Percentiles rank a stretch among this genome's conserved stretches.
Conservation (phyloP, 2,797 vertebrate species). For the Danio tinwini region DNA sequence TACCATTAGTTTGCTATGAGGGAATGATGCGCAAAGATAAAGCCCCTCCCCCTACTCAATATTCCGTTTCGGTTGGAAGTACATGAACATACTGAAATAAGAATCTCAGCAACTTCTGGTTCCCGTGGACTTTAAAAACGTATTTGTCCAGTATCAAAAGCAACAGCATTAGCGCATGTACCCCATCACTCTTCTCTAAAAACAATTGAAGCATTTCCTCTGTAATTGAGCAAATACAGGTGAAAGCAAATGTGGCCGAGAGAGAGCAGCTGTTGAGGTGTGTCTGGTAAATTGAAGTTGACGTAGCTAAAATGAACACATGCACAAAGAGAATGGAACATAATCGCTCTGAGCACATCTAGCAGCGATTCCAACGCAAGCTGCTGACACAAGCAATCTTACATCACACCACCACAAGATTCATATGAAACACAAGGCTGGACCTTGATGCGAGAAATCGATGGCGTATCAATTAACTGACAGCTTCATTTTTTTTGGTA, state of each 20-base stretch:
- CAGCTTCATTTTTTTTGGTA: neutral
- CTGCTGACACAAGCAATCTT: slow-evolving; percentile 57
- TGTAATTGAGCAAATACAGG: slow-evolving; percentile 41
- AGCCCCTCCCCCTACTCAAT: too few species aligned
- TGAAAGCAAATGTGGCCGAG: slow-evolving; percentile 29
- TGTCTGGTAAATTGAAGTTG: slow-evolving; percentile 46
- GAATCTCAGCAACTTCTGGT: too few species aligned
- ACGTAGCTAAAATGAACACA: slow-evolving; percentile 49
- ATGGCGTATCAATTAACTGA: neutral
- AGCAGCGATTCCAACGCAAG: slow-evolving; percentile 24
- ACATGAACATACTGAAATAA: too few species aligned
- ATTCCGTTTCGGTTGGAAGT: too few species aligned
- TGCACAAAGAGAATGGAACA: slow-evolving; percentile 45
- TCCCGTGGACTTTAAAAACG: neutral
- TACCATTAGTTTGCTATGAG: too few species aligned
- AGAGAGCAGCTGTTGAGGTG: slow-evolving; percentile 46
- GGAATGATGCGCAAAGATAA: too few species aligned
- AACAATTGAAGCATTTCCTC: slow-evolving; percentile 12
- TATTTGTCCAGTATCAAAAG: slow-evolving; percentile 15
- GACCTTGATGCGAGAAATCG: neutral
- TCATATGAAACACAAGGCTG: neutral
- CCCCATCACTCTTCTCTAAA: slow-evolving; percentile 10
- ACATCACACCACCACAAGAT: slow-evolving; percentile 2
- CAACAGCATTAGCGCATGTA: neutral
- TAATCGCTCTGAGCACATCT: slow-evolving; percentile 43